Evolutionary conservation across 2,797 vertebrate genomes (phyloP).

Genomic region (Rhinella marina): DNA sequence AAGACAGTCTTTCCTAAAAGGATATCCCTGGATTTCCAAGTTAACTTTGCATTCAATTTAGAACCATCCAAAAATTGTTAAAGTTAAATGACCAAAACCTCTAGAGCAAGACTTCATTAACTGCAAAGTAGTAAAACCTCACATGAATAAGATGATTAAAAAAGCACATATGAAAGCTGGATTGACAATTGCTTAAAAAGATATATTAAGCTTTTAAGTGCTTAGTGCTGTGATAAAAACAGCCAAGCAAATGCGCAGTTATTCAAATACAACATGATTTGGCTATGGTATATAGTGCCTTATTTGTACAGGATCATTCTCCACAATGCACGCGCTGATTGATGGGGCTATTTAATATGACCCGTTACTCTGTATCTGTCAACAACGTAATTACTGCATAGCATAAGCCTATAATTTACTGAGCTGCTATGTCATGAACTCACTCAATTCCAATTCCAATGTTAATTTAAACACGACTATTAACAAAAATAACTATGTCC

Average conservation of each 20-base stretch:
- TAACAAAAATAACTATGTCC: neutral
- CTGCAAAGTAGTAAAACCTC: too few species aligned
- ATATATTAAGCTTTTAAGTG: neutral
- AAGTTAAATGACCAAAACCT: too few species aligned
- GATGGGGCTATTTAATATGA: constrained; percentile 3
- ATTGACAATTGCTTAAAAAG: neutral
- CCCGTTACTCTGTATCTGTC: neutral
- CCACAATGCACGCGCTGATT: neutral
- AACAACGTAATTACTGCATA: constrained; percentile 21
- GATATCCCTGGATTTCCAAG: too few species aligned
- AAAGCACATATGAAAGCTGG: neutral
- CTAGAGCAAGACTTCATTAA: too few species aligned
- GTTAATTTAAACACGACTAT: neutral
- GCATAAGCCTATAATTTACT: neutral
- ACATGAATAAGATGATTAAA: too few species aligned
- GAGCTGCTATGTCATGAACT: neutral
- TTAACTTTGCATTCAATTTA: too few species aligned
- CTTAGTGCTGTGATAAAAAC: neutral
- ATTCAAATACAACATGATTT: neutral
- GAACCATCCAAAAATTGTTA: too few species aligned
- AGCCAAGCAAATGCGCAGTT: constrained; percentile 9
- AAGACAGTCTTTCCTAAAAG: too few species aligned
- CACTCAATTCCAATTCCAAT: neutral
- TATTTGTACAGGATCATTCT: neutral
- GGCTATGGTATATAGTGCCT: neutral